Base-by-base conservation (phyloP, 2,888 invertebrate genomes). In the Dryadula phaetusa region DNA sequence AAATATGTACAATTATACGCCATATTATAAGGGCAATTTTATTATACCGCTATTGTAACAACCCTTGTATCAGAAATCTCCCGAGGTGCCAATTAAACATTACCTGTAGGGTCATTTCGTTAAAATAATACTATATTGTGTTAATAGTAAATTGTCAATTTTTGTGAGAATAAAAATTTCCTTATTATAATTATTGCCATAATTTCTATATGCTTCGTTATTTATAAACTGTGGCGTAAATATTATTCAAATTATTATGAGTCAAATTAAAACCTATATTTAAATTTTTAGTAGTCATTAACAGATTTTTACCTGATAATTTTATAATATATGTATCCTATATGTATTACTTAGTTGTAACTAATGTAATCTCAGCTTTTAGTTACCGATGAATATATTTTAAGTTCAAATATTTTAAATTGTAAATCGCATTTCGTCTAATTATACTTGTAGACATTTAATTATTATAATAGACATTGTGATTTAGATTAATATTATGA, bases 21-120 rank as follows among this genome's bases (percentile, higher is more conserved):
- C 49, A 52, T 10, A 52, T n/a, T 52, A 3, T n/a, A 28, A 16
- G 16, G 28, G 58, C 42, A 7, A 16, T n/a, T 60, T 28, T 1
- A 28, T 44, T 28, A 60, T 28, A 18, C 18, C n/a, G 28, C 25
- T 28, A 18, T 16, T 25, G 16, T 22, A 22, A n/a, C 10, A 40
- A 42, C 10, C 20, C 28, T 42, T 10, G 18, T 42, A 42, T 28
- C 10, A 28, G 28, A 46, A 56, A 44, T 76, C 77, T 76, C 75
- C 71, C 67, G 58, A 62, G 75, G 76, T 78, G 77, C 77, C 77
- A 78, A 77, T 74, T 75, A 75, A 67, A 54, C 67, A 49, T 66
- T 62, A 52, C 49, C 49, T 28, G 10, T 58, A 64, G 28, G 37
- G 16, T 28, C 47, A 58, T 49, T 58, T 64, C 28, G n/a, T 22